These are phyloP conservation scores for Xenopus petersii DNA, from an alignment of 2,797 vertebrate genomes.

Conservation along the genomic window DNA sequence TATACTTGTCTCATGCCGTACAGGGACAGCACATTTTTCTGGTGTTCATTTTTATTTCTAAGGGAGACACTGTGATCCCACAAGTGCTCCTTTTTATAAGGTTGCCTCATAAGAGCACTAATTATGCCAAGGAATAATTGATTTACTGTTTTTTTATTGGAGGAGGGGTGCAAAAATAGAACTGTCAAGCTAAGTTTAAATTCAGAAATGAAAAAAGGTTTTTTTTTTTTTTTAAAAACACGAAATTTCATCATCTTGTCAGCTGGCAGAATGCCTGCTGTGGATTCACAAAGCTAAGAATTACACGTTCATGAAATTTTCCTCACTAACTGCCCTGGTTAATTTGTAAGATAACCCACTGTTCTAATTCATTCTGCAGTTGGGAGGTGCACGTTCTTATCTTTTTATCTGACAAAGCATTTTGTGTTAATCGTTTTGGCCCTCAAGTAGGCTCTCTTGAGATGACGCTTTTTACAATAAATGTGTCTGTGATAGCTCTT, in stretches of 20 bases:
- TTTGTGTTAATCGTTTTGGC: conserved; percentile 82
- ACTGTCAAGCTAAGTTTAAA: conserved; percentile 78
- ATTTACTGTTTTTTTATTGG: conserved; percentile 61
- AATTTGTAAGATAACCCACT: conserved; percentile 87
- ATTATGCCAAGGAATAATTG: conserved; percentile 48
- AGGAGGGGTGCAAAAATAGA: conserved; percentile 68
- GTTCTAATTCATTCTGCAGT: conserved; percentile 83
- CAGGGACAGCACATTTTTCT: not conserved
- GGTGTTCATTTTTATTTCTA: not conserved
- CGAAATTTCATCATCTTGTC: conserved; percentile 85
- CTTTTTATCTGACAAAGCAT: conserved; percentile 84
- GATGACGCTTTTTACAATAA: conserved; percentile 84
- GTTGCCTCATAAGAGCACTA: conserved; percentile 33
- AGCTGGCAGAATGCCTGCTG: conserved; percentile 84
- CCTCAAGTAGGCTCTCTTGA: conserved; percentile 81
- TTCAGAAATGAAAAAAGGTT: conserved; percentile 79
- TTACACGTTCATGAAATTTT: conserved; percentile 85
- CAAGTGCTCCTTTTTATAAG: conserved; percentile 35
- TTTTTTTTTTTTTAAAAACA: conserved; percentile 71
- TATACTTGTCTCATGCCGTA: no score
- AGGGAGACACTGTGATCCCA: no score
- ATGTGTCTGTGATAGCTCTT: conserved; percentile 84
- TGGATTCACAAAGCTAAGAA: conserved; percentile 84
- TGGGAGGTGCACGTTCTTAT: conserved; percentile 78
- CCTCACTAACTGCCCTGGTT: conserved; percentile 84